Evolutionary conservation across 2,888 invertebrate genomes (phyloP).

Genomic region (Dryadula phaetusa): DNA sequence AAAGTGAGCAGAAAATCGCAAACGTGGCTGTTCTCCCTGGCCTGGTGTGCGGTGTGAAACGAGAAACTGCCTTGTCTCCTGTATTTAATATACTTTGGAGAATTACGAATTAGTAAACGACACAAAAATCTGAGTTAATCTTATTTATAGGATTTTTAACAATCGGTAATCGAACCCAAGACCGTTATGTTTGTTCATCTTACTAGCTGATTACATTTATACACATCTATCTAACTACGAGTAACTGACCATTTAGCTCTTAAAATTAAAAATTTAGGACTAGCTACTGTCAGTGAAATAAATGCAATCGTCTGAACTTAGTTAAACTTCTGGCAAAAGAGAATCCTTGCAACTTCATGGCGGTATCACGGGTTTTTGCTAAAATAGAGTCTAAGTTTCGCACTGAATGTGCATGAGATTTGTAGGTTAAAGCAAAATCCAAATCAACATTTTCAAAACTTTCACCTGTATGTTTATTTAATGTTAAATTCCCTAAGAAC

Average conservation of each 20-base stretch:
- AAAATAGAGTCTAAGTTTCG: neutral
- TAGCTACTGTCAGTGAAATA: neutral
- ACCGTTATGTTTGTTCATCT: too few relatives aligned
- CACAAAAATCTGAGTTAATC: too few relatives aligned
- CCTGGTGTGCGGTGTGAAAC: too few relatives aligned
- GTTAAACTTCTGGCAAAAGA: neutral
- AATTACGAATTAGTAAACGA: too few relatives aligned
- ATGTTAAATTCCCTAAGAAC: neutral
- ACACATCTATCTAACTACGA: neutral
- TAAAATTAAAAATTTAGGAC: neutral
- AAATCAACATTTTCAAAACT: conserved; percentile 8
- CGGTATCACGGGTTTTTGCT: neutral
- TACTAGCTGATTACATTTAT: too few relatives aligned
- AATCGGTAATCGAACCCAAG: too few relatives aligned
- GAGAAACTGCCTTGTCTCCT: too few relatives aligned
- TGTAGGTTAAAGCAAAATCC: neutral
- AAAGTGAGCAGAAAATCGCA: too few relatives aligned
- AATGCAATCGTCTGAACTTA: neutral
- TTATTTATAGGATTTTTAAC: too few relatives aligned
- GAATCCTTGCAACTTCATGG: neutral
- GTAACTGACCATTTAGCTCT: neutral
- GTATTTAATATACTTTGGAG: too few relatives aligned
- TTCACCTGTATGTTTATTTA: conserved; percentile 6
- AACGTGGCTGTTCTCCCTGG: too few relatives aligned
- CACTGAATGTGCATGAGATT: neutral